These are phyloP conservation scores for Uromys caudimaculatus DNA, from an alignment of 2,797 vertebrate genomes.

Conservation along the genomic window DNA sequence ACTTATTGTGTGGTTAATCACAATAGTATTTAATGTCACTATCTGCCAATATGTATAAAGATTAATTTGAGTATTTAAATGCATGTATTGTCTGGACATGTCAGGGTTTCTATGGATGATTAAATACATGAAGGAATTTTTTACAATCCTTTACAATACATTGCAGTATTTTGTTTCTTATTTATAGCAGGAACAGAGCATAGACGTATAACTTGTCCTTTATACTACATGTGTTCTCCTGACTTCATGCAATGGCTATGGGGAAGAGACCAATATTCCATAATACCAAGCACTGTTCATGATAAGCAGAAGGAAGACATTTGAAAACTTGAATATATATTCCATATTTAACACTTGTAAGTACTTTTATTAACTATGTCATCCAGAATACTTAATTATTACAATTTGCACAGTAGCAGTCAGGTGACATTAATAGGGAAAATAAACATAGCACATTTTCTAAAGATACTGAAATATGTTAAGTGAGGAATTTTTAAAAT, in stretches of 20 bases:
- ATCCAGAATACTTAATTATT: constrained; percentile 2
- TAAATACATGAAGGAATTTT: constrained; percentile 22
- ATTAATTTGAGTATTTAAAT: not conserved
- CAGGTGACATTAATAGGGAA: constrained; percentile 28
- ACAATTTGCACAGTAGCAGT: constrained; percentile 27
- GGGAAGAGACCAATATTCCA: not conserved
- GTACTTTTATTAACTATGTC: not conserved
- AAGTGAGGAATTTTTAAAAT: constrained; percentile 49
- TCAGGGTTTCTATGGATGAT: not conserved
- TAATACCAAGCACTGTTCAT: not conserved
- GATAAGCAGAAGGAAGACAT: constrained; percentile 16
- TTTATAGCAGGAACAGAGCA: not conserved
- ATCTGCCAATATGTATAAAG: constrained; percentile 1
- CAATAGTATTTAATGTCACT: constrained; percentile 23
- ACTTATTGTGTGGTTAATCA: constrained; percentile 31
- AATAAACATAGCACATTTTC: constrained; percentile 33
- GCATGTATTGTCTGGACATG: not conserved
- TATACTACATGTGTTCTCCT: not conserved
- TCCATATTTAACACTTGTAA: constrained; percentile 26
- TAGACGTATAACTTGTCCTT: constrained; percentile 13
- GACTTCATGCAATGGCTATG: not conserved
- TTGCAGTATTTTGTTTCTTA: constrained; percentile 28
- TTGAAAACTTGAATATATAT: constrained; percentile 44
- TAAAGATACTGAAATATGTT: constrained; percentile 37
- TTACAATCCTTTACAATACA: not conserved